Percentiles rank a stretch among this genome's conserved stretches.
These are phyloP conservation scores for Drosophila persimilis DNA, from an alignment of 1,140 invertebrate species.

Conservation along the genomic window DNA sequence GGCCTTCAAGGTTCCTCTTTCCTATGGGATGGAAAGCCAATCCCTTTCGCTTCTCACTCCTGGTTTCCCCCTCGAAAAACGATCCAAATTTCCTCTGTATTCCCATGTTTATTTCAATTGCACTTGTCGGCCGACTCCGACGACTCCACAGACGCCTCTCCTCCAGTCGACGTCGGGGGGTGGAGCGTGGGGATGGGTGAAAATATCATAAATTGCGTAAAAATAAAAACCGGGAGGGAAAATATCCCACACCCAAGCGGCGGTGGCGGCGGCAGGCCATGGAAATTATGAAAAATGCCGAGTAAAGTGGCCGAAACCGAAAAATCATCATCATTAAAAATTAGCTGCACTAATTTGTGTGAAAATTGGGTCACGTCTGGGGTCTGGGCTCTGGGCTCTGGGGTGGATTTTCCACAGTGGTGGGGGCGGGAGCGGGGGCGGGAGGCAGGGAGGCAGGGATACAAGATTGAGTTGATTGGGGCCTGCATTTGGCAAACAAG, in stretches of 20 bases:
- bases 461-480: conserved; percentile 12
- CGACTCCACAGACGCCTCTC: background rate
- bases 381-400: background rate
- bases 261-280: conserved; percentile 19
- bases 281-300: conserved; percentile 76
- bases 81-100: conserved; percentile 19
- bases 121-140: conserved; percentile 56
- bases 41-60: too few relatives aligned
- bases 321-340: conserved; percentile 76
- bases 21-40: conserved; percentile 15
- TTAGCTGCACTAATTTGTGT: conserved; percentile 78
- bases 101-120: conserved; percentile 74
- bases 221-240: conserved; percentile 40
- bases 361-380: conserved; percentile 67
- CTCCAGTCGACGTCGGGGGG: background rate
- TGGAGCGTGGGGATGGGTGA: background rate
- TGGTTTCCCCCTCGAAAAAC: conserved; percentile 10
- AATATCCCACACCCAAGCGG: background rate
- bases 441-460: background rate
- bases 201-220: conserved; percentile 67
- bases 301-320: conserved; percentile 58
- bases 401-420: background rate
- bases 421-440: too few relatives aligned
- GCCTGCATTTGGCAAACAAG: conserved; percentile 43
- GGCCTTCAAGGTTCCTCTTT: conserved; percentile 1